Conservation (phyloP, 2,797 vertebrate species). For the Erethizon dorsatum region DNA sequence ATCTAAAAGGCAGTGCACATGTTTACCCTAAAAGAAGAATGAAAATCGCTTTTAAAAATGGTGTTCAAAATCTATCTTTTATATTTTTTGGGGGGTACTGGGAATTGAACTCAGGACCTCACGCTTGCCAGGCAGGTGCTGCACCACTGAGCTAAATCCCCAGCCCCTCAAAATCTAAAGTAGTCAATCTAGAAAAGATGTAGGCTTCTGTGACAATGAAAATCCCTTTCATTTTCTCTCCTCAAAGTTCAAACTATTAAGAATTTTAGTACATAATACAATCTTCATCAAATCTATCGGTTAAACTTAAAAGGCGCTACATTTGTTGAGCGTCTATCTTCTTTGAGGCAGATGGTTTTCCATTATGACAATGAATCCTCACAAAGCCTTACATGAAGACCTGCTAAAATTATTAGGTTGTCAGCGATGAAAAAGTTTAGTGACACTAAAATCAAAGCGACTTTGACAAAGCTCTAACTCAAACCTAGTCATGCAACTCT, state of each 20-base stretch:
- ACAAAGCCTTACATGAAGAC: not conserved
- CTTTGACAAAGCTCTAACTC: not conserved
- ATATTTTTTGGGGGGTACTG: too few relatives aligned
- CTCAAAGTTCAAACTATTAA: constrained; percentile 18
- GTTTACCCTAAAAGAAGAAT: constrained; percentile 1
- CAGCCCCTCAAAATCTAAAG: constrained; percentile 4
- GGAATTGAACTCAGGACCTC: too few relatives aligned
- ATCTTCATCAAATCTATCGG: not conserved
- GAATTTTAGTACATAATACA: not conserved
- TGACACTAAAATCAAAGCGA: not conserved
- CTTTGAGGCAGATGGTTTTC: not conserved
- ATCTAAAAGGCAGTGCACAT: not conserved
- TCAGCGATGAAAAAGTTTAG: not conserved
- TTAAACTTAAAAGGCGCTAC: not conserved
- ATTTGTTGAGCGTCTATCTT: not conserved
- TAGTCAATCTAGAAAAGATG: not conserved
- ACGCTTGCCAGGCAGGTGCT: too few relatives aligned
- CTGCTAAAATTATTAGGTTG: not conserved
- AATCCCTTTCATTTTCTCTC: not conserved
- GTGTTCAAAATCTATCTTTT: not conserved
- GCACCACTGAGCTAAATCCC: too few relatives aligned
- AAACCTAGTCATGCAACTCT: not conserved
- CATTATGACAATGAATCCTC: not conserved
- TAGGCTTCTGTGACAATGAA: not conserved
- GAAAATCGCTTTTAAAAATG: not conserved